Evolutionary conservation across 2,888 invertebrate species (phyloP), one percentile per base, ranked within the genome.

Genomic region (Blera fallax): DNA sequence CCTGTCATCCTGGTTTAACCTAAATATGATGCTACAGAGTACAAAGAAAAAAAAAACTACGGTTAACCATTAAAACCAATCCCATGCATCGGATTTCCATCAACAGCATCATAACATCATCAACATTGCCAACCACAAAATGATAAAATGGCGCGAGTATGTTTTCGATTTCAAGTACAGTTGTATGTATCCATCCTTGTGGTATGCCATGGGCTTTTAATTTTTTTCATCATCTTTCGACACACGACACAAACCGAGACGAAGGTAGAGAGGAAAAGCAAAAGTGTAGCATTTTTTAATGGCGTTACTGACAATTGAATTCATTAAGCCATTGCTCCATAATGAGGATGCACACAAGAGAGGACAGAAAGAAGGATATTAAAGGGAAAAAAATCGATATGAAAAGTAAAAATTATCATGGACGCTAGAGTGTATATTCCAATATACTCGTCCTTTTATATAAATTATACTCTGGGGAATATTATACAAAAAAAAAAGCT

Each of bases 231-330:
- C 48, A 62, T 70, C 37, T 24, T 56, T 6, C 5, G 5, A 6
- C n/a, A 7, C 45, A 11, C 7, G 14, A 14, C 5, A n/a, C 1
- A 14, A 14, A 14, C 6, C 27, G 29, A n/a, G 32, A 16, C 32
- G 4, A n/a, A n/a, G n/a, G n/a, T 21, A 40, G 16, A n/a, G 2
- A 6, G 3, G 8, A 7, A n/a, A n/a, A 21, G 7, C 11, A 50
- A 56, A 52, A 67, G 37, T 73, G 83, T 74, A 40, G 48, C 73
- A 60, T 56, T 56, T 83, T 78, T 72, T 69, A 83, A 84, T 64
- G 79, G 21, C 54, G 69, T 74, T 50, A 74, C 73, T 56, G 79
- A 84, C 79, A 84, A 79, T 79, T 74, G 64, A 84, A 79, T 84
- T 84, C 73, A 79, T 84, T 84, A 84, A 79, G 27, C 69, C 34